Evolutionary conservation across 2,113 vertebrate genomes (phyloP).

Genomic region (Ornithorhynchus anatinus): DNA sequence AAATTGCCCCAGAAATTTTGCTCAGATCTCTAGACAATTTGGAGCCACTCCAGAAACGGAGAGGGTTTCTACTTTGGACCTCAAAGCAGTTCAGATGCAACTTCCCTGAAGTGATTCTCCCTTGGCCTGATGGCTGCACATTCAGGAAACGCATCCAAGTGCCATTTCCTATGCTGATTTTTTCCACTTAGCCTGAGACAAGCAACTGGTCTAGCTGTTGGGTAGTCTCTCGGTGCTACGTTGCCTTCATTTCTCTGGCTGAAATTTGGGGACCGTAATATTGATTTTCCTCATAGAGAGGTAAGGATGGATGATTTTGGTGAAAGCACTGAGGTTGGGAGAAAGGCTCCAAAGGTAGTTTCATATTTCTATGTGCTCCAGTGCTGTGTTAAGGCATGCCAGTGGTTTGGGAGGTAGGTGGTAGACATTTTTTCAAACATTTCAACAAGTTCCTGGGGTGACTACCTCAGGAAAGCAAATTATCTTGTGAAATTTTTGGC

Average conservation of each 20-base stretch:
- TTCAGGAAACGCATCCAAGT: neutral
- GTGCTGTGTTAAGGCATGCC: too few relatives aligned
- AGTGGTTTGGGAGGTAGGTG: too few relatives aligned
- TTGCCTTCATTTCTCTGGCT: too few relatives aligned
- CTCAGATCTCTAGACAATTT: neutral
- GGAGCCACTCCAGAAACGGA: neutral
- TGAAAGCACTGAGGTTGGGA: too few relatives aligned
- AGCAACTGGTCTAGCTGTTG: too few relatives aligned
- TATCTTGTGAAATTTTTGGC: constrained; percentile 10
- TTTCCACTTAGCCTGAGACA: neutral
- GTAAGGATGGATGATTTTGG: too few relatives aligned
- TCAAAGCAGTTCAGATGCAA: neutral
- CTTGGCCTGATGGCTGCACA: neutral
- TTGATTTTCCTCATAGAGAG: too few relatives aligned
- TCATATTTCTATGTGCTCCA: too few relatives aligned
- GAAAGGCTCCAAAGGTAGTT: too few relatives aligned
- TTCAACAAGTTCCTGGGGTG: constrained; percentile 23
- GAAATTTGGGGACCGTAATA: too few relatives aligned
- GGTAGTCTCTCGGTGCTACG: too few relatives aligned
- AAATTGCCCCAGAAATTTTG: neutral
- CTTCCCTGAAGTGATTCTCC: neutral
- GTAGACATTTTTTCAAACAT: constrained; percentile 25
- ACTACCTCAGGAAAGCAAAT: constrained; percentile 37
- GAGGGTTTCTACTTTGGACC: neutral
- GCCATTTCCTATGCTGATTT: neutral